Conservation (phyloP, 2,888 invertebrate genomes). For the Cyaniris semiargus region DNA sequence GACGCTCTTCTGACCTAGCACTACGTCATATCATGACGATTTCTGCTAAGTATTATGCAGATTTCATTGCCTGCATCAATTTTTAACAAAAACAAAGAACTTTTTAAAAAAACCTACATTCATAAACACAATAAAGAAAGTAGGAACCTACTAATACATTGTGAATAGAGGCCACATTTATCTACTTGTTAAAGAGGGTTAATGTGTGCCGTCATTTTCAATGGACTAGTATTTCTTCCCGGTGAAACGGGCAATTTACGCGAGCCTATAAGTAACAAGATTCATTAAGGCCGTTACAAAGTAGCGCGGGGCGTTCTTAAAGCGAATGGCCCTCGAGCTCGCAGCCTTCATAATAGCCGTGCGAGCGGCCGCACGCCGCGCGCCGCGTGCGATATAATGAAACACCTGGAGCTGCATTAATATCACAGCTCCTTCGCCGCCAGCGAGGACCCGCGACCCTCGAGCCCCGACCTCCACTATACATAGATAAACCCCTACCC, state of each 20-base stretch:
- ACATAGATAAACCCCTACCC: background rate
- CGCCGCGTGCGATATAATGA: conserved; percentile 77
- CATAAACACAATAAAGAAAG: background rate
- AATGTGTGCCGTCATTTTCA: conserved; percentile 27
- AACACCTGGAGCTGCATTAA: conserved; percentile 80
- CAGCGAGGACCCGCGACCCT: conserved; percentile 40
- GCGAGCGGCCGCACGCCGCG: conserved; percentile 72
- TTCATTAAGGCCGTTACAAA: conserved; percentile 80
- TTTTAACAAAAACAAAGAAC: background rate
- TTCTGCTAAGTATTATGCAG: background rate
- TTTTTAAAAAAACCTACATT: background rate
- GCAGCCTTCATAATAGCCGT: conserved; percentile 77
- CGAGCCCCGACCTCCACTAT: background rate
- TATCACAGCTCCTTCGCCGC: conserved; percentile 54
- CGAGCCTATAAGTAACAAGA: conserved; percentile 79
- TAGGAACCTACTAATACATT: background rate
- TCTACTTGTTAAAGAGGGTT: background rate
- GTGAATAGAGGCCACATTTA: background rate
- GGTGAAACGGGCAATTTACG: conserved; percentile 77
- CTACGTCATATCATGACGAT: conserved; percentile 36
- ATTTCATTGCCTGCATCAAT: background rate
- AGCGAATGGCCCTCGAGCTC: conserved; percentile 79
- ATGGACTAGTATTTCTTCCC: conserved; percentile 61
- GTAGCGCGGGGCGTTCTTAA: conserved; percentile 78
- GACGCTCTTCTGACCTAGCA: conserved; percentile 38